Conservation (phyloP, 2,888 invertebrate genomes). For the Mamestra brassicae region DNA sequence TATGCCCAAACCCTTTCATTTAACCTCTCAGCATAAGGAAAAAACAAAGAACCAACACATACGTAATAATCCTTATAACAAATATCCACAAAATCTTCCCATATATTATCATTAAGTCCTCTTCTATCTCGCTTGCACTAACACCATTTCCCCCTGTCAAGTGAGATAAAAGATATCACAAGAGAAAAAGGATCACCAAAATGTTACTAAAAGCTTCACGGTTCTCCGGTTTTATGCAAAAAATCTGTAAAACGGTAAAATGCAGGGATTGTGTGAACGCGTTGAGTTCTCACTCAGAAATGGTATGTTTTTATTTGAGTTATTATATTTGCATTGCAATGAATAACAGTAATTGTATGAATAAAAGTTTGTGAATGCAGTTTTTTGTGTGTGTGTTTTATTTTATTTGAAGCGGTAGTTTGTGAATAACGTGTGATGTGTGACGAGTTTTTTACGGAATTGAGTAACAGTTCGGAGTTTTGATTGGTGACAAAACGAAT, state of each 20-base stretch:
- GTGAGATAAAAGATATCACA: constrained; percentile 42
- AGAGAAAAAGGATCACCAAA: constrained; percentile 34
- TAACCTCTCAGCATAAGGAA: constrained; percentile 16
- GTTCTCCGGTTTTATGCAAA: constrained; percentile 25
- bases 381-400: neutral
- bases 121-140: constrained; percentile 25
- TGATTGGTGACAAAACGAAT: neutral
- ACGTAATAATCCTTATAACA: constrained; percentile 48
- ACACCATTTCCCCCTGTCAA: constrained; percentile 25
- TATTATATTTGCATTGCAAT: constrained; percentile 27
- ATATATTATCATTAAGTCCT: constrained; percentile 48
- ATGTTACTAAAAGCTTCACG: constrained; percentile 44
- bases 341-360: constrained; percentile 16
- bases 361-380: constrained; percentile 1
- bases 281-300: constrained; percentile 22
- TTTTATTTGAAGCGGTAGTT: neutral
- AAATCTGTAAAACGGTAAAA: constrained; percentile 51
- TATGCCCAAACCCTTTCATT: neutral
- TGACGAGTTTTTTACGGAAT: neutral
- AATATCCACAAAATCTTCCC: constrained; percentile 45
- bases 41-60: constrained; percentile 17
- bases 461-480: neutral
- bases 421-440: neutral
- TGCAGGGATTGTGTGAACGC: constrained; percentile 31
- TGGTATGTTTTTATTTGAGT: constrained; percentile 25